phyloP scores from a whole-genome alignment of 2,888 invertebrate species.

The Stratiomys singularior region DNA sequence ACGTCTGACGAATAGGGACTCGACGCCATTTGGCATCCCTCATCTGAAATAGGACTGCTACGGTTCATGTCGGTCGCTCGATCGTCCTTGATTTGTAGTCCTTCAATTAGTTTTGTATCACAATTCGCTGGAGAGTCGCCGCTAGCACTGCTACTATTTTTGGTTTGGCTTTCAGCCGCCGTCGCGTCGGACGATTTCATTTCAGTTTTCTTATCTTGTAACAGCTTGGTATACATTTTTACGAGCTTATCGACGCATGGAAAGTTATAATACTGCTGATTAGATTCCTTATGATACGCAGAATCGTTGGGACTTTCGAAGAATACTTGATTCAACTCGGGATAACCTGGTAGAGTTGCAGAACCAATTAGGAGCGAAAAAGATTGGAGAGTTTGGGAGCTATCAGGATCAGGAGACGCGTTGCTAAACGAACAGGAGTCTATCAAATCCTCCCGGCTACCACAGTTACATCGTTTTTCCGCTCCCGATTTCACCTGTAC shows the following conservation, averaged over 20 bases:
- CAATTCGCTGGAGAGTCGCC: not conserved
- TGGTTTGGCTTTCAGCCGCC: constrained; percentile 48
- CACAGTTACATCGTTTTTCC: too few species aligned
- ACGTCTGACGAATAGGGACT: constrained; percentile 62
- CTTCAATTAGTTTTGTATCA: constrained; percentile 23
- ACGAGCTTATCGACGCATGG: constrained; percentile 55
- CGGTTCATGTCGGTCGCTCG: constrained; percentile 54
- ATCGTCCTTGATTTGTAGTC: constrained; percentile 34
- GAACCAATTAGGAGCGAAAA: too few species aligned
- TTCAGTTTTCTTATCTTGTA: constrained; percentile 52
- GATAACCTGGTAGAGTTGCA: too few species aligned
- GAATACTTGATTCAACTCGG: too few species aligned
- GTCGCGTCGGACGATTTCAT: constrained; percentile 49
- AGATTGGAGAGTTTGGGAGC: too few species aligned
- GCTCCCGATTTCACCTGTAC: too few species aligned
- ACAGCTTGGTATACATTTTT: constrained; percentile 55
- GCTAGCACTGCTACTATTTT: not conserved
- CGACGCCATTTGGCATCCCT: constrained; percentile 61
- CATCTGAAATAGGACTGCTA: constrained; percentile 60
- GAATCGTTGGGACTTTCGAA: too few species aligned
- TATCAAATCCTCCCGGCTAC: too few species aligned
- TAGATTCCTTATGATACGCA: too few species aligned
- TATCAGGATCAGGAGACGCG: too few species aligned
- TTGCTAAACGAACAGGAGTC: too few species aligned
- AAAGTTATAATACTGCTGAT: constrained; percentile 50